Base-by-base conservation (phyloP, 2,888 invertebrate species). In the Tetrapedia diversipes region DNA sequence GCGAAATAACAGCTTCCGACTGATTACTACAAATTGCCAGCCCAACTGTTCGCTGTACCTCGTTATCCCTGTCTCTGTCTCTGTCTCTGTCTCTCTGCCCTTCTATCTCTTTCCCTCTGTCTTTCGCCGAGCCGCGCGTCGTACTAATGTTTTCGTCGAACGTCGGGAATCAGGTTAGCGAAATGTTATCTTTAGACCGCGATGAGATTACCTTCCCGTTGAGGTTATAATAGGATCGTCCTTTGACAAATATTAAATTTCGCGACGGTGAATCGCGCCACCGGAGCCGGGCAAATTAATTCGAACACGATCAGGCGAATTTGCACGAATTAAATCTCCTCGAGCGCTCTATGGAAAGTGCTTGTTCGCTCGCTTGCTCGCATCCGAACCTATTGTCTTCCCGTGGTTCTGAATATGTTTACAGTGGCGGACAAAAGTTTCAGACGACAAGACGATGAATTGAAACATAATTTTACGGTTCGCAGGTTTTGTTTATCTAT, bases 161-260 rank as follows among this genome's bases (percentile, higher is more conserved):
- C 77, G 45, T 47, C 22, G 74, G 49, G 61, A 77, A 65, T 43
- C 64, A 34, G 76, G 59, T 66, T 69, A 75, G 53, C 65, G 69
- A 68, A 74, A 77, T 53, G 66, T 68, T 77, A 61, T 77, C 66
- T 66, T 74, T 74, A 51, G 56, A 61, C 64, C 72, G 39, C 24
- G 66, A 56, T 43, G 61, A 37, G 57, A 73, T 76, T 76, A 66
- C 54, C 66, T 29, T 45, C n/a, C n/a, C 51, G 43, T 8, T 54
- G 49, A 45, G 73, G 57, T 32, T 56, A 19, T 39, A 57, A 57
- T 61, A 22, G 56, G 66, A 45, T 56, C 27, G 65, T 49, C 49
- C 60, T 61, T 73, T 73, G 39, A 73, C 66, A 74, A 74, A 64
- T 72, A 74, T 74, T 74, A 74, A 72, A 59, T 72, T 53, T 29